Evolutionary conservation across 2,113 vertebrate species (phyloP).

Genomic region (Semicossyphus pulcher): DNA sequence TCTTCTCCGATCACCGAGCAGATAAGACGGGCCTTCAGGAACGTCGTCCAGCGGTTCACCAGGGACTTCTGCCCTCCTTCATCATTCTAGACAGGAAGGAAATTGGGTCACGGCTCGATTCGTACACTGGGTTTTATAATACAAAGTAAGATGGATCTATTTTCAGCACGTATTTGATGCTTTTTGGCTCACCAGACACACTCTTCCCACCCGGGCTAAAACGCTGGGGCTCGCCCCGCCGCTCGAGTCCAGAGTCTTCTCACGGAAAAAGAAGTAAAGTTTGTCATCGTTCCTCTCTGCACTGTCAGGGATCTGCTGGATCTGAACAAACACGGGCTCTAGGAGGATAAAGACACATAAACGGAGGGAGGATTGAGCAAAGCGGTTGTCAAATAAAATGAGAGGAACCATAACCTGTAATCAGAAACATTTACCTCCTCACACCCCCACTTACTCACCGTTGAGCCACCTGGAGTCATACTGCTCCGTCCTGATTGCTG

Average conservation of each 20-base stretch:
- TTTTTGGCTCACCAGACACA: conserved; percentile 85
- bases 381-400: conserved; percentile 63
- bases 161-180: neutral
- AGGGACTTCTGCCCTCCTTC: conserved; percentile 88
- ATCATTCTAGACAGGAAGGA: conserved; percentile 82
- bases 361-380: conserved; percentile 48
- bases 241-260: conserved; percentile 85
- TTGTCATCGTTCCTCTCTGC: conserved; percentile 89
- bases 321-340: conserved; percentile 88
- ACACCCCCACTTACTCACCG: conserved; percentile 80
- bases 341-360: conserved; percentile 53
- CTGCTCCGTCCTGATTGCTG: conserved; percentile 87
- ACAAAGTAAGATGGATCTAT: neutral
- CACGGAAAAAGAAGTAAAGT: conserved; percentile 90
- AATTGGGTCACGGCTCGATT: conserved; percentile 38
- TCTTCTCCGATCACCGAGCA: conserved; percentile 88
- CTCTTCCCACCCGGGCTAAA: conserved; percentile 85
- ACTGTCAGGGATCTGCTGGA: conserved; percentile 88
- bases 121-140: neutral
- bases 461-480: conserved; percentile 90
- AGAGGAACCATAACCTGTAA: conserved; percentile 67
- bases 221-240: conserved; percentile 84
- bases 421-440: conserved; percentile 51
- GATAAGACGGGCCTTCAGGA: conserved; percentile 88
- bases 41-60: conserved; percentile 90